A percentile compares a stretch with the other conserved stretches of the same genome.
These are phyloP conservation scores for Seriola quinqueradiata DNA, from an alignment of 2,113 vertebrate species.

Conservation along the genomic window DNA sequence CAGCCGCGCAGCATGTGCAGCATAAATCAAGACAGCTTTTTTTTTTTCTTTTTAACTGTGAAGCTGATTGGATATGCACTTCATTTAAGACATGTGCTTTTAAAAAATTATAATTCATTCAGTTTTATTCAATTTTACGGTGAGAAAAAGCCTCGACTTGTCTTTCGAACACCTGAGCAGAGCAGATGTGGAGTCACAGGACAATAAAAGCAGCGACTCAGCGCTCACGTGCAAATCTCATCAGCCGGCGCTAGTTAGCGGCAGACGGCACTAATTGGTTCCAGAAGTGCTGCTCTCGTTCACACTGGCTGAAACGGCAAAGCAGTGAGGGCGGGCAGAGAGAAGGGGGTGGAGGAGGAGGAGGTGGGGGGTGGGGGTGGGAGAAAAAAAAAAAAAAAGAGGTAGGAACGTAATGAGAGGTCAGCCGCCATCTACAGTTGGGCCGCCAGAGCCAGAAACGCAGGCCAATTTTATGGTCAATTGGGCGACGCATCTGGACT, in stretches of 20 bases:
- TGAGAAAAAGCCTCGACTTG: constrained; percentile 70
- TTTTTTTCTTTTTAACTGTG: not conserved
- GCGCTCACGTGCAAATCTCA: constrained; percentile 95
- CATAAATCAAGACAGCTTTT: constrained; percentile 48
- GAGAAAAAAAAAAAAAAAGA: constrained; percentile 39
- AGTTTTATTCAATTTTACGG: constrained; percentile 40
- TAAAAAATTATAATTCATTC: constrained; percentile 36
- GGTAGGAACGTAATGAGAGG: constrained; percentile 83
- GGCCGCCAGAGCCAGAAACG: constrained; percentile 88
- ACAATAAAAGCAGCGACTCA: constrained; percentile 87
- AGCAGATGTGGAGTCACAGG: constrained; percentile 90
- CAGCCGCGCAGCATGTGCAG: constrained; percentile 47
- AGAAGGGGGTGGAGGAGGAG: not conserved
- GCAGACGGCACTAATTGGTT: constrained; percentile 96
- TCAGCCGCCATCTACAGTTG: constrained; percentile 87
- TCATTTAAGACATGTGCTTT: not conserved
- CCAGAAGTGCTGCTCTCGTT: constrained; percentile 89
- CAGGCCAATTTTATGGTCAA: constrained; percentile 98
- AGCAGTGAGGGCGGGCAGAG: constrained; percentile 74
- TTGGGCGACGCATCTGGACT: constrained; percentile 95
- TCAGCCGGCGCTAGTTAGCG: constrained; percentile 86
- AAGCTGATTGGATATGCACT: constrained; percentile 14
- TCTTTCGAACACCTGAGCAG: constrained; percentile 91
- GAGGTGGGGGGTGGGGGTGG: constrained; percentile 11
- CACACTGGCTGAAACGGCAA: constrained; percentile 82